phyloP scores from a whole-genome alignment of 2,888 invertebrate genomes.

The Callyntrura sp. region DNA sequence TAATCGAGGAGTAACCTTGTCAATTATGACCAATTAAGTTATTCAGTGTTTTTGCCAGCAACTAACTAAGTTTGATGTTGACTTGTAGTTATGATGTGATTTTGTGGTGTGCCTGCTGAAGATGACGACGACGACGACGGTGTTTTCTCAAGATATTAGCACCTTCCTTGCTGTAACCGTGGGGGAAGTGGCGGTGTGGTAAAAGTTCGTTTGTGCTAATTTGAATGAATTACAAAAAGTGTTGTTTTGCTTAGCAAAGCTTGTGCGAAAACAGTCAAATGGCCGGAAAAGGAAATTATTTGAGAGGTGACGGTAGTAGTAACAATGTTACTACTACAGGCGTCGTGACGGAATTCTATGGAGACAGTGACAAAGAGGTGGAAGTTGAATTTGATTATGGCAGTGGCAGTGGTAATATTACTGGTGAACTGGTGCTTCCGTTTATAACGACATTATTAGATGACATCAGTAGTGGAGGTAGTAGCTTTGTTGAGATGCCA shows the following conservation, averaged over 20 bases:
- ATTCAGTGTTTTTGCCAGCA: not conserved
- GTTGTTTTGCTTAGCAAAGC: not conserved
- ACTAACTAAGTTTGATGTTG: no score
- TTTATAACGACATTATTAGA: not conserved
- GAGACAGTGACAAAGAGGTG: not conserved
- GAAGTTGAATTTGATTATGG: not conserved
- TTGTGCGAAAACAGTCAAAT: not conserved
- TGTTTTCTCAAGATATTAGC: conserved; percentile 4
- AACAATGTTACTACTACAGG: not conserved
- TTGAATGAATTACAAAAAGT: conserved; percentile 6
- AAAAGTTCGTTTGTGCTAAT: not conserved
- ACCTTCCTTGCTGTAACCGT: not conserved
- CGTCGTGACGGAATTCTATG: no score
- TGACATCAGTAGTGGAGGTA: not conserved
- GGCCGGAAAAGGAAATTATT: not conserved
- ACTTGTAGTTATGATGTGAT: no score
- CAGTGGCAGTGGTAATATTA: not conserved
- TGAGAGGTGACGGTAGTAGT: not conserved
- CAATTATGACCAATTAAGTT: conserved; percentile 1
- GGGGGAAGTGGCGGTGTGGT: not conserved
- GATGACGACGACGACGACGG: not conserved
- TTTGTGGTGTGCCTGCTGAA: not conserved
- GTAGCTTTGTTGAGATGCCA: not conserved
- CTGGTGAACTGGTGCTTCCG: conserved; percentile 1
- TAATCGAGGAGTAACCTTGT: not conserved